A percentile compares a stretch with the other conserved stretches of the same genome.
Conservation (phyloP, 2,113 vertebrate species). For the Elephas maximus region DNA sequence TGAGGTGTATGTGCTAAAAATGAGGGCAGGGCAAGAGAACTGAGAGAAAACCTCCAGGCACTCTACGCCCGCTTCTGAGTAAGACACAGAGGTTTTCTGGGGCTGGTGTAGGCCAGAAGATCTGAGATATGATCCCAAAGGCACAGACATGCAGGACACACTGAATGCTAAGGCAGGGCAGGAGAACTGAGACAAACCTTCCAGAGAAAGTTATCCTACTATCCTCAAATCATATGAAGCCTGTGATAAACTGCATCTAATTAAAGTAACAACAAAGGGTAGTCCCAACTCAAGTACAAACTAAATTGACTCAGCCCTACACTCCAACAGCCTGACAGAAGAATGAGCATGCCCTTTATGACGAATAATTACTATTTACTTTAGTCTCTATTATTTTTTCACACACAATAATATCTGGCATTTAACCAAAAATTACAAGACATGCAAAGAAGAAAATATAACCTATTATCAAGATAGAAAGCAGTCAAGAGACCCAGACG, state of each 20-base stretch:
- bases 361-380: background rate
- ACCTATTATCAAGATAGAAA: background rate
- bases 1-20: fast-evolving
- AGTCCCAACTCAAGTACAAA: background rate
- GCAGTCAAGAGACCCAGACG: background rate
- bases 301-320: background rate
- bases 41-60: background rate
- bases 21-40: background rate
- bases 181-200: background rate
- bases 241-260: background rate
- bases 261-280: background rate
- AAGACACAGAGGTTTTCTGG: too few relatives aligned
- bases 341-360: background rate
- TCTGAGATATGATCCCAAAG: background rate
- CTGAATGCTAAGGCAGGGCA: background rate
- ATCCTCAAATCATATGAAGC: background rate
- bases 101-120: background rate
- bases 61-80: background rate
- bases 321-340: fast-evolving
- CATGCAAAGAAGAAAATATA: background rate
- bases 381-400: background rate
- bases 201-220: too few relatives aligned
- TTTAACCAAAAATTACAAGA: too few relatives aligned
- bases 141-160: background rate
- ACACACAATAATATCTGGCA: background rate